Percentiles rank a stretch among this genome's conserved stretches.
phyloP scores from a whole-genome alignment of 2,797 vertebrate species.

The Remorina albescens region DNA sequence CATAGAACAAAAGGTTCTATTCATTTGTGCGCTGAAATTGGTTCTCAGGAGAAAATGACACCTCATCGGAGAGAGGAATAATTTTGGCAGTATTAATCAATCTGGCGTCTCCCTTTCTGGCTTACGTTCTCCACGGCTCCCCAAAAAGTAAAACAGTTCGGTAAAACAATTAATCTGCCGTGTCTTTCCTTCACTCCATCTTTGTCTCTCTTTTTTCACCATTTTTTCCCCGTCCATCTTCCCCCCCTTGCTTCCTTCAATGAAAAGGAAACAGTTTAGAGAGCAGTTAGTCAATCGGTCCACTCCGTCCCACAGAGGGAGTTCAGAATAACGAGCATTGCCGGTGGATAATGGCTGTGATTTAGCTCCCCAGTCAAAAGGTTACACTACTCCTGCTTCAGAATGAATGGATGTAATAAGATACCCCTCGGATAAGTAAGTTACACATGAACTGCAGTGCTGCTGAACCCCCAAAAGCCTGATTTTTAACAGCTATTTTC shows the following conservation, averaged over 20 bases:
- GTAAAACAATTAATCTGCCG: slow-evolving; percentile 40
- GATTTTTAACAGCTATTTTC: slow-evolving; percentile 63
- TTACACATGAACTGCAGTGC: slow-evolving; percentile 69
- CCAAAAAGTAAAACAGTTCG: slow-evolving; percentile 45
- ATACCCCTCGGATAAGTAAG: slow-evolving; percentile 76
- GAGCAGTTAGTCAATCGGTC: slow-evolving; percentile 76
- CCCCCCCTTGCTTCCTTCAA: slow-evolving; percentile 37
- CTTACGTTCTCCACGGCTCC: slow-evolving; percentile 13
- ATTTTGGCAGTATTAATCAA: slow-evolving; percentile 69
- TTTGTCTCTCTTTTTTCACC: slow-evolving; percentile 27
- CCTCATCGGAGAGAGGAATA: slow-evolving; percentile 59
- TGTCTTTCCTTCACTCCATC: slow-evolving; percentile 38
- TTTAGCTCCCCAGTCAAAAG: slow-evolving; percentile 80
- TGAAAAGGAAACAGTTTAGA: slow-evolving; percentile 78
- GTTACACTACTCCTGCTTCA: slow-evolving; percentile 75
- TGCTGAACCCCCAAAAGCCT: slow-evolving; percentile 61
- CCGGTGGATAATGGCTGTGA: slow-evolving; percentile 78
- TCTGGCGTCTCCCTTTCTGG: slow-evolving; percentile 39
- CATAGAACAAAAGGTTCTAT: slow-evolving; percentile 71
- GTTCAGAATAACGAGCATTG: slow-evolving; percentile 76
- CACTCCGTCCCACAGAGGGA: slow-evolving; percentile 73
- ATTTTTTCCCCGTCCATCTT: slow-evolving; percentile 9
- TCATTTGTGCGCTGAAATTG: slow-evolving; percentile 60
- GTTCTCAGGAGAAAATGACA: slow-evolving; percentile 69
- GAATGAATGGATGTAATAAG: slow-evolving; percentile 81